Evolutionary conservation across 2,113 vertebrate species (phyloP).

Genomic region (Gymnorhina tibicen): DNA sequence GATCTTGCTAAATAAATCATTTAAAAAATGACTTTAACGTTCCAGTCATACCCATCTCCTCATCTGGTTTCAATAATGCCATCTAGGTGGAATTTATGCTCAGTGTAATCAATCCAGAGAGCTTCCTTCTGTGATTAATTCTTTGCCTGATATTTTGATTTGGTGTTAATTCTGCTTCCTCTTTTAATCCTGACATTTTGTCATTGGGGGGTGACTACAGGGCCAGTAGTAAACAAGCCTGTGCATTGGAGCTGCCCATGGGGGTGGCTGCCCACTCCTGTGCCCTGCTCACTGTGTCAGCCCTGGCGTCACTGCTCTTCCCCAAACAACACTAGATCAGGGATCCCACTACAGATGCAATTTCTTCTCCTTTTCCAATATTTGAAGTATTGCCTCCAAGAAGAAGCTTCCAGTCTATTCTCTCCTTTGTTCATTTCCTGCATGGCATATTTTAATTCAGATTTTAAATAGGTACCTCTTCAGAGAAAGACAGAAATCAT

Average conservation of each 20-base stretch:
- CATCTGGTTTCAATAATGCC: background rate
- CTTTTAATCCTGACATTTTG: background rate
- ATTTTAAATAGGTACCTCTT: background rate
- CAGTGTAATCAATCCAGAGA: background rate
- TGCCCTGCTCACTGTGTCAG: background rate
- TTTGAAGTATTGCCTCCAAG: background rate
- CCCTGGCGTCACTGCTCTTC: background rate
- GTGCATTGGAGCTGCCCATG: accelerated
- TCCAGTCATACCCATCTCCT: background rate
- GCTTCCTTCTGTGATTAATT: slow-evolving; percentile 8
- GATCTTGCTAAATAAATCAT: background rate
- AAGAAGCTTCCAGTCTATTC: background rate
- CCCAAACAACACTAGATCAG: background rate
- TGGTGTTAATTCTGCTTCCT: background rate
- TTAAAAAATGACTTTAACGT: background rate
- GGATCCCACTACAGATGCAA: accelerated
- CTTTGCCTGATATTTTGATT: background rate
- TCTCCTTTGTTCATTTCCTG: background rate
- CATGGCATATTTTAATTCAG: background rate
- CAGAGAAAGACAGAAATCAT: background rate
- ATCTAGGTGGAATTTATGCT: background rate
- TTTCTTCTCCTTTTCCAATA: background rate
- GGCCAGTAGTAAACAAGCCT: background rate
- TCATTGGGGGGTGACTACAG: accelerated
- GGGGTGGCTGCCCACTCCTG: background rate